Conservation (phyloP, 2,797 vertebrate species). For the Ptychadena robeensis region DNA sequence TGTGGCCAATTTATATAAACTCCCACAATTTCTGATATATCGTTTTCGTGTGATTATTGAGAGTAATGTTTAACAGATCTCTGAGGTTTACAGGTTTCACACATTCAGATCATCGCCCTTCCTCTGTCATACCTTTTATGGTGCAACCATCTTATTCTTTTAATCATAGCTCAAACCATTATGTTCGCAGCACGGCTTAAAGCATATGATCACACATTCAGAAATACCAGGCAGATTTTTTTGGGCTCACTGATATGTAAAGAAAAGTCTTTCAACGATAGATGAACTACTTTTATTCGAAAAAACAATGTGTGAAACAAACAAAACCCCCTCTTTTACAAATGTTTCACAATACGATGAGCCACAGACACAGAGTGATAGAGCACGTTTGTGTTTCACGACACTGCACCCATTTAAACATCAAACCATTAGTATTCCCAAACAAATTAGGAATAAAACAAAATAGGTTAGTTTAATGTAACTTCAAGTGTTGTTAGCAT, state of each 20-base stretch:
- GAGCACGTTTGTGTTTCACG: neutral
- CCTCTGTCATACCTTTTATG: no score
- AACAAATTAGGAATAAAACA: constrained; percentile 5
- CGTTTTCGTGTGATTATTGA: no score
- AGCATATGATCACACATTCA: neutral
- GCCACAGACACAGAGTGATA: neutral
- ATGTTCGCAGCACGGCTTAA: no score
- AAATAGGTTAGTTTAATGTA: constrained; percentile 3
- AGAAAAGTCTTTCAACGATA: neutral
- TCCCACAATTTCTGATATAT: no score
- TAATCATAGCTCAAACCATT: no score
- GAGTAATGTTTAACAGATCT: no score
- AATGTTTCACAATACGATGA: neutral
- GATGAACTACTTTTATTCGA: neutral
- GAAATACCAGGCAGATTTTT: neutral
- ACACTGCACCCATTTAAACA: neutral
- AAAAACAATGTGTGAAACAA: neutral
- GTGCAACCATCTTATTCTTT: no score
- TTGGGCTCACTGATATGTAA: neutral
- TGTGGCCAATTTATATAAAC: no score
- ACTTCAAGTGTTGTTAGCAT: neutral
- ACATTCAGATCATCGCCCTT: no score
- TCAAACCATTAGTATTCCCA: neutral
- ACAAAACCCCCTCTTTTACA: neutral
- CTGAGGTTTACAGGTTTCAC: no score